Conservation (phyloP, 2,888 invertebrate species). For the Parnassius mnemosyne region DNA sequence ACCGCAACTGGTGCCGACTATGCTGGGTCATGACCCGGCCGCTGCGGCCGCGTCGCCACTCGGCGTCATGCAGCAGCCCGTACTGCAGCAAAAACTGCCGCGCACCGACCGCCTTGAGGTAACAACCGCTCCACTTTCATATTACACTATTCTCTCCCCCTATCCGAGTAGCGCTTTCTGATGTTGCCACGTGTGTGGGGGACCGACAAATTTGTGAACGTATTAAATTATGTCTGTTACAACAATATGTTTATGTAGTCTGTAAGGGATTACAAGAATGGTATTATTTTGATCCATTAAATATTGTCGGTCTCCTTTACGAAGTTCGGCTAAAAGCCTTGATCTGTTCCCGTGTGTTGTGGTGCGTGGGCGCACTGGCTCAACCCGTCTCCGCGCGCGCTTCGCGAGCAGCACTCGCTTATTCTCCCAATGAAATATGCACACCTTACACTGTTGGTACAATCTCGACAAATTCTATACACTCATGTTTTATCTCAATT, state of each 20-base stretch:
- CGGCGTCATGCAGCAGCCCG: conserved; percentile 91
- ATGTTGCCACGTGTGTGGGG: conserved; percentile 57
- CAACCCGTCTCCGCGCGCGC: conserved; percentile 60
- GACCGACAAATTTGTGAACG: conserved; percentile 46
- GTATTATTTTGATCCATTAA: conserved; percentile 8
- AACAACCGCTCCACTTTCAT: conserved; percentile 66
- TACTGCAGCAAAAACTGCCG: conserved; percentile 96
- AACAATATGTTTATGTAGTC: neutral
- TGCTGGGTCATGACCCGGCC: conserved; percentile 93
- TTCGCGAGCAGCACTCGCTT: conserved; percentile 78
- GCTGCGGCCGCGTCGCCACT: conserved; percentile 88
- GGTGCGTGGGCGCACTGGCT: conserved; percentile 55
- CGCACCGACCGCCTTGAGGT: conserved; percentile 98
- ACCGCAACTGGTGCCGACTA: conserved; percentile 93
- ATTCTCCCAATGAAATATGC: conserved; percentile 56
- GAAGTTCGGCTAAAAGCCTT: conserved; percentile 51
- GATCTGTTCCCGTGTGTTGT: conserved; percentile 61
- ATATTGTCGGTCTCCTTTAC: conserved; percentile 58
- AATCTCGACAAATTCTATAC: conserved; percentile 29
- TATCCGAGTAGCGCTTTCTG: conserved; percentile 59
- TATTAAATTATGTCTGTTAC: neutral
- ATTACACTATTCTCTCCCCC: conserved; percentile 39
- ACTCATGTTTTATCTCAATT: too few species aligned
- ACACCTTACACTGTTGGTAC: conserved; percentile 62
- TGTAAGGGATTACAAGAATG: neutral